Evolutionary conservation across 2,113 vertebrate genomes (phyloP).

Genomic region (Corythaeola cristata): DNA sequence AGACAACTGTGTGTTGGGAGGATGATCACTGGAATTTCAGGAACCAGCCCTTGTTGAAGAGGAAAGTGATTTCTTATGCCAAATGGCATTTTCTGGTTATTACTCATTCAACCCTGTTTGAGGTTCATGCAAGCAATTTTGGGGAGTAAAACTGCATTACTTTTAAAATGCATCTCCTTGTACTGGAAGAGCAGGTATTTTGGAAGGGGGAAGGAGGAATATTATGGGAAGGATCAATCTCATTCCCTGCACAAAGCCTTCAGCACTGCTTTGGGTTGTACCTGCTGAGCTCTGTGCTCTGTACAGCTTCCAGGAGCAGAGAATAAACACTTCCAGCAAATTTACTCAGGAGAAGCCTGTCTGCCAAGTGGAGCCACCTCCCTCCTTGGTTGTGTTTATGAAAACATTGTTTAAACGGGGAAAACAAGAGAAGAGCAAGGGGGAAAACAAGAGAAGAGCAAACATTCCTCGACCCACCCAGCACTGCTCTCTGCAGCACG

Average conservation of each 20-base stretch:
- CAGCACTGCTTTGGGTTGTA: background rate
- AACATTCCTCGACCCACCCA: conserved; percentile 21
- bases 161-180: background rate
- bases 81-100: conserved; percentile 5
- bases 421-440: conserved; percentile 41
- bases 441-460: conserved; percentile 34
- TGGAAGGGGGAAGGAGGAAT: background rate
- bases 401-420: conserved; percentile 4
- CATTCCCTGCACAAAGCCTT: background rate
- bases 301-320: background rate
- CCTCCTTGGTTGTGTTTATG: conserved; percentile 9
- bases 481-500: background rate
- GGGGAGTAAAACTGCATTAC: background rate
- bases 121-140: background rate
- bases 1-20: background rate
- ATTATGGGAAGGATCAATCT: background rate
- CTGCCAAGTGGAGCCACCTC: conserved; percentile 30
- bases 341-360: background rate
- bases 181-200: background rate
- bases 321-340: background rate
- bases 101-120: background rate
- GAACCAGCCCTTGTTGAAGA: background rate
- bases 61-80: background rate
- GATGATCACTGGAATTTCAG: background rate
- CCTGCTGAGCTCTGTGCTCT: background rate